Conservation (phyloP, 2,797 vertebrate genomes). For the Cuculus canorus region DNA sequence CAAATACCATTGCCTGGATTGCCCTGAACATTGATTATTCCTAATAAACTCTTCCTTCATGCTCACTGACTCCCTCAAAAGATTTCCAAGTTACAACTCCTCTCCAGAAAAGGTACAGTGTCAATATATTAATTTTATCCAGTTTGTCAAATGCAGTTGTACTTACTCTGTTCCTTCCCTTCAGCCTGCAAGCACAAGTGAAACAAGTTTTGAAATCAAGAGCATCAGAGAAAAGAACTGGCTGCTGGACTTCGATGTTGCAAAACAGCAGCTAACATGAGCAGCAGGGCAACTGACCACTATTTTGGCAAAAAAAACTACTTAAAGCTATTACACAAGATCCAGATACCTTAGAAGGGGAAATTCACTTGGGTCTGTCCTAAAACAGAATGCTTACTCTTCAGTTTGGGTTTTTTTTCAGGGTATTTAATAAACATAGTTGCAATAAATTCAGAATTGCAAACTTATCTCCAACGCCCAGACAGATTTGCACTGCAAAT, state of each 20-base stretch:
- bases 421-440: neutral
- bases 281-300: neutral
- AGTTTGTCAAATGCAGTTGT: neutral
- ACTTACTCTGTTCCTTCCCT: neutral
- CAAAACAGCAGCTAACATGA: neutral
- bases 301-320: neutral
- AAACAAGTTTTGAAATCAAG: neutral
- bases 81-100: neutral
- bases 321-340: neutral
- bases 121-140: neutral
- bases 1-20: neutral
- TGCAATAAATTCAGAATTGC: neutral
- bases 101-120: neutral
- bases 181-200: neutral
- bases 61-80: neutral
- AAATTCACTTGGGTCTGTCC: neutral
- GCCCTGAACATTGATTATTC: neutral
- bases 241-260: neutral
- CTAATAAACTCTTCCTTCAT: neutral
- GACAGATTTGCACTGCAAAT: neutral
- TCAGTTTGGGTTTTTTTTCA: neutral
- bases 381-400: neutral
- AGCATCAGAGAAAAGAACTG: neutral
- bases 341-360: neutral
- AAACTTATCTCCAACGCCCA: neutral